Percentiles rank a stretch among this genome's conserved stretches.
Conservation (phyloP, 2,888 invertebrate species). For the Drosophila peninsularis region DNA sequence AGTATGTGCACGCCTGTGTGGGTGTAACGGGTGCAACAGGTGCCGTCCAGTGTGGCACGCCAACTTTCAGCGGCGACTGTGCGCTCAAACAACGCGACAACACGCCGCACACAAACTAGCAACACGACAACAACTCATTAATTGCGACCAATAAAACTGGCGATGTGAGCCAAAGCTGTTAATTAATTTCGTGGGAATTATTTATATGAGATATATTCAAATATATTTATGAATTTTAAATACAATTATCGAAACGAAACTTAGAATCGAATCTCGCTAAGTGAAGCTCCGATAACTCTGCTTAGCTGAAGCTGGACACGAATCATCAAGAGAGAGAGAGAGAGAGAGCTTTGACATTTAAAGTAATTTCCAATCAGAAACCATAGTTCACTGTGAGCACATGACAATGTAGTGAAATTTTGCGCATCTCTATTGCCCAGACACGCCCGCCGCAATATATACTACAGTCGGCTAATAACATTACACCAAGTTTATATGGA, state of each 20-base stretch:
- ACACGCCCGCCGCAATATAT: conserved; percentile 43
- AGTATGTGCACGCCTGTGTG: conserved; percentile 31
- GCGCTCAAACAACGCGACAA: conserved; percentile 30
- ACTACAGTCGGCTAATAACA: conserved; percentile 46
- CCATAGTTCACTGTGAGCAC: background rate
- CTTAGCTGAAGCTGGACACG: no score
- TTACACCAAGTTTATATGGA: no score
- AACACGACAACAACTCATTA: conserved; percentile 56
- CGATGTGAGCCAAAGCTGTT: conserved; percentile 4
- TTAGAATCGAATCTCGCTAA: no score
- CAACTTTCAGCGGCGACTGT: conserved; percentile 43
- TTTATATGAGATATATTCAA: background rate
- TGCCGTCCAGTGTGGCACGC: conserved; percentile 27
- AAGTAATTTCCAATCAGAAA: background rate
- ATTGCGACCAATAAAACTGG: conserved; percentile 47
- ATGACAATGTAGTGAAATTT: conserved; percentile 2
- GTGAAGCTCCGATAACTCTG: background rate
- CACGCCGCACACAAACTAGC: conserved; percentile 41
- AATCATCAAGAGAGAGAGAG: background rate
- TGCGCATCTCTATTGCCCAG: conserved; percentile 17
- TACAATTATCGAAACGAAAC: no score
- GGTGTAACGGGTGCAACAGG: conserved; percentile 52
- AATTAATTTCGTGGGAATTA: background rate
- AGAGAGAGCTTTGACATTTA: background rate
- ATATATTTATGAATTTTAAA: background rate